Percentiles rank a stretch among this genome's conserved stretches.
Evolutionary conservation across 2,888 invertebrate genomes (phyloP).

Genomic region (Meandrusa payeni): DNA sequence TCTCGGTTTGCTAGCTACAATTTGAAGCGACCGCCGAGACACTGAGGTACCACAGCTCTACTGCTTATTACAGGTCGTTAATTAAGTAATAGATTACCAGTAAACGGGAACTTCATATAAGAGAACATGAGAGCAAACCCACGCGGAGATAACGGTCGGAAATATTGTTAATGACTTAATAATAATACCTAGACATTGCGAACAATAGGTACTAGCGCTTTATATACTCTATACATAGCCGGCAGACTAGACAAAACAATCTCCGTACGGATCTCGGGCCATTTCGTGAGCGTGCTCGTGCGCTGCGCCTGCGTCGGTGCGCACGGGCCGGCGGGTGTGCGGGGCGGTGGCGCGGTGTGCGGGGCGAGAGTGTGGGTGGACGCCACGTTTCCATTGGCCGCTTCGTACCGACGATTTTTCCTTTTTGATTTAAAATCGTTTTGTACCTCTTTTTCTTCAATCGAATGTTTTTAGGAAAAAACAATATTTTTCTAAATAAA

Average conservation of each 20-base stretch:
- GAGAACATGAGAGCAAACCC: not conserved
- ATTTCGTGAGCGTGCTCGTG: slow-evolving; percentile 64
- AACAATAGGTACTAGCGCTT: slow-evolving; percentile 42
- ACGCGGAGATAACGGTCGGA: slow-evolving; percentile 6
- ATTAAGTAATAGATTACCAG: no score
- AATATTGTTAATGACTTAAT: slow-evolving; percentile 16
- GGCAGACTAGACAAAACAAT: slow-evolving; percentile 58
- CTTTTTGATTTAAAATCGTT: slow-evolving; percentile 24
- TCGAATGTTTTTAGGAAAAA: slow-evolving; percentile 3
- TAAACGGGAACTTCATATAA: no score
- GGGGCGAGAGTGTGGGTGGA: no score
- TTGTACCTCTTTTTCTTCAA: slow-evolving; percentile 11
- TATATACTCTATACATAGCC: slow-evolving; percentile 32
- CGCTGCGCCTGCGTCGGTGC: slow-evolving; percentile 46
- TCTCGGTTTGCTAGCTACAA: no score
- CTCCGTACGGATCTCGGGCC: slow-evolving; percentile 62
- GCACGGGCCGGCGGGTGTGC: no score
- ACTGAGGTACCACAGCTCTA: no score
- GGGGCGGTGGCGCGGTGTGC: no score
- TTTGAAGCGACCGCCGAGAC: no score
- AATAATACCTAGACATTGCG: slow-evolving; percentile 27
- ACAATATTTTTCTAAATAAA: slow-evolving; percentile 4
- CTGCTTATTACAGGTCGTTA: no score
- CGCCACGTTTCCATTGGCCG: slow-evolving; percentile 46
- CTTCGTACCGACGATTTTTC: slow-evolving; percentile 28